Evolutionary conservation across 2,113 vertebrate species (phyloP).

Genomic region (Ictalurus furcatus): DNA sequence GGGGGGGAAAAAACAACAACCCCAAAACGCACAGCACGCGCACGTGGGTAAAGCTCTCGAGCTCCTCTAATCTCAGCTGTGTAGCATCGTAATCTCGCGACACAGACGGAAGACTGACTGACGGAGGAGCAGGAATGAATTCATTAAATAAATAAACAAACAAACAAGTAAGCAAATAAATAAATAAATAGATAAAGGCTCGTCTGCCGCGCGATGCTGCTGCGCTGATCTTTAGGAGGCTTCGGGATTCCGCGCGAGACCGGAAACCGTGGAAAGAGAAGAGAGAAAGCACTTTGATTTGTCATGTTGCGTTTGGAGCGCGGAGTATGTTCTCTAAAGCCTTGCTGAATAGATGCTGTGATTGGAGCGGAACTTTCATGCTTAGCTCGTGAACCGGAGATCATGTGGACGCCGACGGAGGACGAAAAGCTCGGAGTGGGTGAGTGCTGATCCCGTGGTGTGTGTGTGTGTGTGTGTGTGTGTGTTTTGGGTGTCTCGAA

Average conservation of each 20-base stretch:
- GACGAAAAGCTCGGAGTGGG: conserved; percentile 78
- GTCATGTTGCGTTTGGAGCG: neutral
- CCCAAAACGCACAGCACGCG: neutral
- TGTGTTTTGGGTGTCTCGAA: neutral
- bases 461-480: neutral
- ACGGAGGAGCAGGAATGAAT: neutral
- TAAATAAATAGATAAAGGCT: neutral
- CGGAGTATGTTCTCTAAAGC: neutral
- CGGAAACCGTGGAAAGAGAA: neutral
- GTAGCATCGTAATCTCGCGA: neutral
- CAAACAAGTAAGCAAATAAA: neutral
- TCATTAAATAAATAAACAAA: neutral
- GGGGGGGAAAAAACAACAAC: neutral
- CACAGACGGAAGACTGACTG: neutral
- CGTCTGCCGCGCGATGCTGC: neutral
- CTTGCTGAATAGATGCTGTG: neutral
- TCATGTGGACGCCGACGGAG: conserved; percentile 78
- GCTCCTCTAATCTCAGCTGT: conserved; percentile 3
- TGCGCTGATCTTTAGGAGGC: neutral
- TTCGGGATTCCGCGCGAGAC: neutral
- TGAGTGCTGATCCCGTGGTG: conserved; percentile 59
- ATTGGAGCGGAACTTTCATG: conserved; percentile 40
- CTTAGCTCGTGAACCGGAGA: conserved; percentile 51
- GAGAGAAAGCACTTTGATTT: neutral
- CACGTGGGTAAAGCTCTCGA: neutral